Evolutionary conservation across 2,888 invertebrate genomes (phyloP).

Genomic region (Ennomos erosarius): DNA sequence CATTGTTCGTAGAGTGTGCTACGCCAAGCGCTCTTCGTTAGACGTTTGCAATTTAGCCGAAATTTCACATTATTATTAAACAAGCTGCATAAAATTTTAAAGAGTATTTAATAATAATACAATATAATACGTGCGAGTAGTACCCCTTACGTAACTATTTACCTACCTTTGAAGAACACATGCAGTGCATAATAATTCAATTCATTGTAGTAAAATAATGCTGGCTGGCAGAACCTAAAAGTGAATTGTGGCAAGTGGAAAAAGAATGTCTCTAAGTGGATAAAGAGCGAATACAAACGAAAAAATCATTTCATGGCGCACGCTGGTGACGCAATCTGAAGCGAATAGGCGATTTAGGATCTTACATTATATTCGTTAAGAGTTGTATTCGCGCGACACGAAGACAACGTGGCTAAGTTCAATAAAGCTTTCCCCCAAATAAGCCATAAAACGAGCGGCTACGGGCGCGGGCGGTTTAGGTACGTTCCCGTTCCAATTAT

Average conservation of each 20-base stretch:
- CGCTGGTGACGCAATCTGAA: slow-evolving; percentile 68
- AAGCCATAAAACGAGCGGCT: slow-evolving; percentile 83
- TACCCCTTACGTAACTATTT: neutral
- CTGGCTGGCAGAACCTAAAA: slow-evolving; percentile 74
- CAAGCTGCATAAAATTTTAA: too few species aligned
- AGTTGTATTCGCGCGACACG: slow-evolving; percentile 61
- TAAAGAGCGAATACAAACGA: slow-evolving; percentile 84
- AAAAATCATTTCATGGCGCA: slow-evolving; percentile 84
- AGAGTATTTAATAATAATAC: too few species aligned
- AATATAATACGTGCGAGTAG: too few species aligned
- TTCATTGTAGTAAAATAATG: slow-evolving; percentile 67
- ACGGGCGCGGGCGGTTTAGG: slow-evolving; percentile 74
- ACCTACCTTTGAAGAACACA: slow-evolving; percentile 2
- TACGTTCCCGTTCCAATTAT: slow-evolving; percentile 82
- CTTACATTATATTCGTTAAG: slow-evolving; percentile 56
- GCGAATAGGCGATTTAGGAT: slow-evolving; percentile 51
- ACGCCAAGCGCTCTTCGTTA: slow-evolving; percentile 26
- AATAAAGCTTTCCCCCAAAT: slow-evolving; percentile 85
- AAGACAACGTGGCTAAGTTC: slow-evolving; percentile 78
- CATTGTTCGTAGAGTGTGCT: slow-evolving; percentile 33
- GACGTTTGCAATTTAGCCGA: slow-evolving; percentile 16
- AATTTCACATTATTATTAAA: neutral
- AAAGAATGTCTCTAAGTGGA: slow-evolving; percentile 84
- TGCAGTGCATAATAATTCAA: slow-evolving; percentile 55
- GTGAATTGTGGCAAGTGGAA: slow-evolving; percentile 84